Base-by-base conservation (phyloP, 2,888 invertebrate species). In the Mechanitis messenoides region DNA sequence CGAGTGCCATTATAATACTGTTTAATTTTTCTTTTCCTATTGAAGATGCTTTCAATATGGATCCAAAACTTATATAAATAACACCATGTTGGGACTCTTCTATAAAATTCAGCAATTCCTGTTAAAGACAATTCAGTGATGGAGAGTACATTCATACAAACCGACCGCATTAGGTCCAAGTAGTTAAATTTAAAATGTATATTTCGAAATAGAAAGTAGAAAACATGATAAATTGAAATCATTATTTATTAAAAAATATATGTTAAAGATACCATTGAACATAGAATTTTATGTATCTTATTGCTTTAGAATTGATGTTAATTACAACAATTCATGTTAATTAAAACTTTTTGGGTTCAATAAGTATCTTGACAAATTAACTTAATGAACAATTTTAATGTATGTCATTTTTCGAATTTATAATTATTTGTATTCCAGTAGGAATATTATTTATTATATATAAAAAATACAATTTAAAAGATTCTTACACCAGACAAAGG, bases 31-130 rank as follows among this genome's bases (percentile, higher is more conserved):
- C 87, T 45, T 81, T 75, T 0, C 93, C 90, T 74, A 95, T 90
- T 3, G 92, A 91, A 0, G 93, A 91, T 3, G 92, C 87, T 72
- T 92, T 93, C 58, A 95, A 84, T 87, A 94, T 91, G 0, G 95
- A 95, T 9, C 96, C 96, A 79, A 95, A 92, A 76, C 93, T 95
- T 63, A 96, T 94, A 74, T 92, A 94, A 68, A 96, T 89, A 1
- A 95, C 92, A 2, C 95, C 95, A 58, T 93, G 83, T n/a, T 87
- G 74, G 0, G 94, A 92, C 57, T 91, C 91, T 70, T 93, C 92
- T 45, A 95, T 83, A 74, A 94, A 94, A 63, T 88, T 84, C 65
- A 91, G 82, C n/a, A 95, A 75, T 42, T 92, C 84, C 87, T 92
- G 73, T 38, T 59, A 11, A 38, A 33, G 12, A 3, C 6, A 56